Conservation (phyloP, 1,140 invertebrate species). For the Leptestheria dahalacensis region DNA sequence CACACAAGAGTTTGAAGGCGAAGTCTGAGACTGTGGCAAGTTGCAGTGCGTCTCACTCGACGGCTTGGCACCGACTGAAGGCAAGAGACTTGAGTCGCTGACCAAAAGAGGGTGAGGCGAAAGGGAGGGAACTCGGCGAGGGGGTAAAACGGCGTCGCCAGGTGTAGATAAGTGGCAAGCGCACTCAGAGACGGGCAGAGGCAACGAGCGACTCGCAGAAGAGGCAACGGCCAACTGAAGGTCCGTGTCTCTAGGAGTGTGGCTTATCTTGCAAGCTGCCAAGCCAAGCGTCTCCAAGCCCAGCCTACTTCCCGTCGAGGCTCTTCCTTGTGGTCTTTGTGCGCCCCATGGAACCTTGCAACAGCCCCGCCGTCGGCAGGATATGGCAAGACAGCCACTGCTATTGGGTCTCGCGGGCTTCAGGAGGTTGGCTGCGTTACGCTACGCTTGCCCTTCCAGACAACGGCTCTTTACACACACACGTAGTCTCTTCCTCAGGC, state of each 20-base stretch:
- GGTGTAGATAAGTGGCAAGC: constrained; percentile 25
- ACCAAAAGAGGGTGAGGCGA: constrained; percentile 17
- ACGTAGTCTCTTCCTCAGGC: neutral
- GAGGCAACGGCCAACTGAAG: constrained; percentile 9
- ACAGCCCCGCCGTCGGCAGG: constrained; percentile 4
- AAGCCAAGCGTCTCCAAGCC: constrained; percentile 13
- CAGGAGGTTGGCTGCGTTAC: constrained; percentile 9
- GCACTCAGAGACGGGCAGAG: neutral
- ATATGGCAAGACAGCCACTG: constrained; percentile 3
- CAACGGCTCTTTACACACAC: neutral
- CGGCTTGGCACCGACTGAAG: constrained; percentile 14
- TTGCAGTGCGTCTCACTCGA: neutral
- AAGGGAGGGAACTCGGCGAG: constrained; percentile 15
- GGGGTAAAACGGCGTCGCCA: constrained; percentile 20
- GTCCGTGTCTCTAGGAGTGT: constrained; percentile 10
- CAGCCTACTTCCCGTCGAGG: constrained; percentile 1
- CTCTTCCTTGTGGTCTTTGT: neutral
- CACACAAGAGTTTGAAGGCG: neutral
- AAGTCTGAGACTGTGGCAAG: neutral
- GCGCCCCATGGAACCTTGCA: neutral
- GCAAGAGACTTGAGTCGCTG: constrained; percentile 18
- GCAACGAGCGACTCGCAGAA: neutral
- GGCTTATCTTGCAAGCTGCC: constrained; percentile 10
- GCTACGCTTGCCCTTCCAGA: constrained; percentile 1
- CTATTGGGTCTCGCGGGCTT: constrained; percentile 10